phyloP scores from a whole-genome alignment of 2,888 invertebrate species.

The Scrobipalpa costella region DNA sequence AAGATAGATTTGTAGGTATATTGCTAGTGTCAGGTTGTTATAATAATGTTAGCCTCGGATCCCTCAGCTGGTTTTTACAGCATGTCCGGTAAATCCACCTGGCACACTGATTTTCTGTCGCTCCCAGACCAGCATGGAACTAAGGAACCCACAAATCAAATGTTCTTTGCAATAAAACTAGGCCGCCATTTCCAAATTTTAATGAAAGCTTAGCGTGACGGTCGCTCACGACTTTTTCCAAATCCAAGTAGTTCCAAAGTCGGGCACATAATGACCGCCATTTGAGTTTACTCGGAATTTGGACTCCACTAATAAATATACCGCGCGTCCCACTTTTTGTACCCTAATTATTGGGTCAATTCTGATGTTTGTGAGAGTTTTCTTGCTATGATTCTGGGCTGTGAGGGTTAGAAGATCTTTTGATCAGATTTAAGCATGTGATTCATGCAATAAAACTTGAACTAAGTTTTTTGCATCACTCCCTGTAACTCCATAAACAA shows the following conservation, averaged over 20 bases:
- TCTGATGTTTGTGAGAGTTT: constrained; percentile 6
- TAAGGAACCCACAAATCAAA: neutral
- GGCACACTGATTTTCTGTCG: too few species aligned
- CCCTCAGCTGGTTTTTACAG: too few species aligned
- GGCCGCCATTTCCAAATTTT: neutral
- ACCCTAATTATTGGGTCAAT: neutral
- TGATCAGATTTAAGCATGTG: too few species aligned
- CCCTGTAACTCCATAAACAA: too few species aligned
- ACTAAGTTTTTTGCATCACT: too few species aligned
- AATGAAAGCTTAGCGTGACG: constrained; percentile 9
- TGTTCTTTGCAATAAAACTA: neutral
- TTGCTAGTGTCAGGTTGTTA: too few species aligned
- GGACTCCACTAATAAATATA: constrained; percentile 13
- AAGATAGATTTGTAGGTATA: too few species aligned
- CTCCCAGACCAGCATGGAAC: too few species aligned
- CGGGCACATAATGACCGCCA: constrained; percentile 5
- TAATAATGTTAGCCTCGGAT: too few species aligned
- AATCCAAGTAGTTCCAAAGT: constrained; percentile 7
- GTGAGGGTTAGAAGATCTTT: neutral
- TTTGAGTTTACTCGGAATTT: constrained; percentile 12
- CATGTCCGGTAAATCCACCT: too few species aligned
- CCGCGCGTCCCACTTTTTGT: neutral
- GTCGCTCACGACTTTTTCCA: constrained; percentile 10
- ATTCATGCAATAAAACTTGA: too few species aligned
- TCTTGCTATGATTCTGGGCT: neutral